Evolutionary conservation across 2,888 invertebrate species (phyloP).

Genomic region (Girardia tigrina): DNA sequence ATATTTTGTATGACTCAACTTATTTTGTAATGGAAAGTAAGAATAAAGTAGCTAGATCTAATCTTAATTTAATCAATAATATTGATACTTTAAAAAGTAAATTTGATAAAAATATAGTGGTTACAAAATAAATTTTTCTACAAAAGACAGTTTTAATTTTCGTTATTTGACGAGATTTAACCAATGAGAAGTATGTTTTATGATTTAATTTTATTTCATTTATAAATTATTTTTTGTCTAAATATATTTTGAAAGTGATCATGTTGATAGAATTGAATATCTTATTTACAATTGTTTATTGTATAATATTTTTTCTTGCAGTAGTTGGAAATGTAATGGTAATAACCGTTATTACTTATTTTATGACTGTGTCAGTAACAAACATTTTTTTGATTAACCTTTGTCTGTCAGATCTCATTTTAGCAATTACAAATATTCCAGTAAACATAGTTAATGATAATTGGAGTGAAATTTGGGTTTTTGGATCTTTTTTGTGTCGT

Average conservation of each 20-base stretch:
- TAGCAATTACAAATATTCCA: slow-evolving; percentile 25
- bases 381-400: slow-evolving; percentile 30
- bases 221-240: neutral
- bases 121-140: too few relatives aligned
- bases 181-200: neutral
- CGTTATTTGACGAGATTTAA: neutral
- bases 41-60: too few relatives aligned
- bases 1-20: too few relatives aligned
- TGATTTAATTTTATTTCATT: neutral
- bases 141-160: too few relatives aligned
- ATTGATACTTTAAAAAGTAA: too few relatives aligned
- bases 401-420: neutral
- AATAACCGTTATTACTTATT: neutral
- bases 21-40: too few relatives aligned
- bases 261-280: slow-evolving; percentile 15
- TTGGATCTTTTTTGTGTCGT: slow-evolving; percentile 25
- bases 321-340: slow-evolving; percentile 26
- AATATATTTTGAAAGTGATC: neutral
- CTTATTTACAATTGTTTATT: slow-evolving; percentile 26
- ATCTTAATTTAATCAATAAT: too few relatives aligned
- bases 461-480: slow-evolving; percentile 25
- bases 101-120: too few relatives aligned
- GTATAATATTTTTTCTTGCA: slow-evolving; percentile 24
- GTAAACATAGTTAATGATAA: slow-evolving; percentile 27
- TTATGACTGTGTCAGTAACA: slow-evolving; percentile 9